phyloP scores from a whole-genome alignment of 2,888 invertebrate genomes.

The Itoplectis maculator region DNA sequence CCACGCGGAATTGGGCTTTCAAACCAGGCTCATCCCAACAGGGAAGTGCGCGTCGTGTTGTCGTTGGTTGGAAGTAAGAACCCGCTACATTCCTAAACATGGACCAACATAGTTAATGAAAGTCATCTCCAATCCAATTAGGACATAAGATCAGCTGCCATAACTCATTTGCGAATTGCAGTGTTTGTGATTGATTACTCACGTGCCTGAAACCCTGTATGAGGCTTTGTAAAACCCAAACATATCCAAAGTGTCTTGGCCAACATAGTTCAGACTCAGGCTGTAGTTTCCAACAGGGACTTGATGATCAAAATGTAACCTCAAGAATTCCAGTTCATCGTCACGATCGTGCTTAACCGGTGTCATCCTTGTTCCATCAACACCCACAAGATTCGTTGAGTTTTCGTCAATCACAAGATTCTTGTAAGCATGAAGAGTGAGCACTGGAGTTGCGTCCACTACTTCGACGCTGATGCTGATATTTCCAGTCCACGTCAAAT shows the following conservation, averaged over 20 bases:
- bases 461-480: conserved; percentile 67
- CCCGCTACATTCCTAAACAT: too few relatives aligned
- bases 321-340: conserved; percentile 59
- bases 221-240: conserved; percentile 89
- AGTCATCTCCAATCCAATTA: too few relatives aligned
- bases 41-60: conserved; percentile 90
- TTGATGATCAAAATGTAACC: conserved; percentile 51
- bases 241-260: conserved; percentile 86
- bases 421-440: conserved; percentile 60
- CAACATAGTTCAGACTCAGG: conserved; percentile 86
- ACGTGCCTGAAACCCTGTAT: too few relatives aligned
- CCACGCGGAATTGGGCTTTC: conserved; percentile 89
- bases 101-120: too few relatives aligned
- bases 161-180: too few relatives aligned
- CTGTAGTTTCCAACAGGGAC: conserved; percentile 85
- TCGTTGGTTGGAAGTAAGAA: conserved; percentile 89
- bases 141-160: too few relatives aligned
- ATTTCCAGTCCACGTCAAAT: conserved; percentile 70
- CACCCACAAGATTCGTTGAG: conserved; percentile 56
- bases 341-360: conserved; percentile 63
- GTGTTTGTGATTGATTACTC: too few relatives aligned
- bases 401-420: conserved; percentile 62
- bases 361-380: conserved; percentile 39
- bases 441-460: conserved; percentile 47
- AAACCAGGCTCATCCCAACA: conserved; percentile 91